These are phyloP conservation scores for Drosophila rufa DNA, from an alignment of 1,140 invertebrate genomes.

Conservation along the genomic window DNA sequence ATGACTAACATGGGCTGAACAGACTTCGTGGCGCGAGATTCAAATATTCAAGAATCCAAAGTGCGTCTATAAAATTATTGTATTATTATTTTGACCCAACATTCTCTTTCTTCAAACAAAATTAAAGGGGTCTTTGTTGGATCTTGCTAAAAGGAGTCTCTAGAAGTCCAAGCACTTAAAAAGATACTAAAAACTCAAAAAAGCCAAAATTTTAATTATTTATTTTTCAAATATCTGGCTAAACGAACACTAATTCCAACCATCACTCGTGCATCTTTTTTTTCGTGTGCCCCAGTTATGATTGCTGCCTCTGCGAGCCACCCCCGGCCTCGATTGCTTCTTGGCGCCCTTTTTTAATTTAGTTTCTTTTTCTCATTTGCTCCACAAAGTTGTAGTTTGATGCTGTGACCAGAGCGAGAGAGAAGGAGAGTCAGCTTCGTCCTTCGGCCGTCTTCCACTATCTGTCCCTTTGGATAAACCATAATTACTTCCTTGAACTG, in stretches of 20 bases:
- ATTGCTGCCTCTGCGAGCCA: conserved; percentile 3
- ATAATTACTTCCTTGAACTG: conserved; percentile 83
- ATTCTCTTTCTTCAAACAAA: too few relatives aligned
- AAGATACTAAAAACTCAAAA: not conserved
- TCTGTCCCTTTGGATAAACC: conserved; percentile 78
- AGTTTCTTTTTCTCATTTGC: conserved; percentile 39
- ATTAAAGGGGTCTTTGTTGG: too few relatives aligned
- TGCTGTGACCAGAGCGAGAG: conserved; percentile 22
- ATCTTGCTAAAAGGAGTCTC: too few relatives aligned
- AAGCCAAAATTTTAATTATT: conserved; percentile 13
- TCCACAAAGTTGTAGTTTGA: conserved; percentile 54
- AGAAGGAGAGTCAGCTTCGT: not conserved
- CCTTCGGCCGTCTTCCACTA: conserved; percentile 46
- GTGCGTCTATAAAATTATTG: too few relatives aligned
- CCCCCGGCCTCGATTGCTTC: conserved; percentile 22
- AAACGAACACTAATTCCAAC: too few relatives aligned
- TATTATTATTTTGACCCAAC: too few relatives aligned
- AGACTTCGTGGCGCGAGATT: too few relatives aligned
- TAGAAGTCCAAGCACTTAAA: not conserved
- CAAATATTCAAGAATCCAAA: too few relatives aligned
- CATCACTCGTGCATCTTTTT: conserved; percentile 17
- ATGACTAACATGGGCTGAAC: too few relatives aligned
- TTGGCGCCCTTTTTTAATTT: conserved; percentile 51
- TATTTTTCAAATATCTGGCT: not conserved
- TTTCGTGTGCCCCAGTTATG: conserved; percentile 26